These are phyloP conservation scores for Euphydryas editha DNA, from an alignment of 2,888 invertebrate species.

Conservation along the genomic window DNA sequence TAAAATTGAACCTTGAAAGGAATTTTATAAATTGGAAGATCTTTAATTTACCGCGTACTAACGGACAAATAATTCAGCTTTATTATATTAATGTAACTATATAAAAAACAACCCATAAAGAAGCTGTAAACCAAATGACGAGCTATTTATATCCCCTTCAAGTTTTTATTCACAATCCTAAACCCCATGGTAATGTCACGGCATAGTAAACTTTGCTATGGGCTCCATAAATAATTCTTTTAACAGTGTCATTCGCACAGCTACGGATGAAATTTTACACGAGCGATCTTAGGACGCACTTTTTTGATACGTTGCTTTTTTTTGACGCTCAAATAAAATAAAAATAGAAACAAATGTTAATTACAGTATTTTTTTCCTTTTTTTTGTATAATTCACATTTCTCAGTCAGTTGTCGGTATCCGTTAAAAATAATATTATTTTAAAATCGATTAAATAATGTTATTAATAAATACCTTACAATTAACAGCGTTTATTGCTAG, in stretches of 20 bases:
- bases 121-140: conserved; percentile 23
- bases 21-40: no score
- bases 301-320: no score
- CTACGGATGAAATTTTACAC: conserved; percentile 43
- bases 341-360: neutral
- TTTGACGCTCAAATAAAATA: neutral
- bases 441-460: no score
- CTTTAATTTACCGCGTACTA: neutral
- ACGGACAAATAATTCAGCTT: no score
- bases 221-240: conserved; percentile 56
- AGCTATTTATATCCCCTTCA: conserved; percentile 27
- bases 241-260: conserved; percentile 59
- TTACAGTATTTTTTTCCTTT: neutral
- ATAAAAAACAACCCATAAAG: conserved; percentile 2
- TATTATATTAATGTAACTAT: neutral
- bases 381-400: neutral
- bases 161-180: conserved; percentile 29
- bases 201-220: conserved; percentile 49
- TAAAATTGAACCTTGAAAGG: no score
- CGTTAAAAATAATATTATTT: no score
- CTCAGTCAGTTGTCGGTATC: no score
- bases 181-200: conserved; percentile 24
- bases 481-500: no score
- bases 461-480: no score
- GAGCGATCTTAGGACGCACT: conserved; percentile 36